Evolutionary conservation across 2,113 vertebrate species (phyloP).

Genomic region (Pedionomus torquatus): DNA sequence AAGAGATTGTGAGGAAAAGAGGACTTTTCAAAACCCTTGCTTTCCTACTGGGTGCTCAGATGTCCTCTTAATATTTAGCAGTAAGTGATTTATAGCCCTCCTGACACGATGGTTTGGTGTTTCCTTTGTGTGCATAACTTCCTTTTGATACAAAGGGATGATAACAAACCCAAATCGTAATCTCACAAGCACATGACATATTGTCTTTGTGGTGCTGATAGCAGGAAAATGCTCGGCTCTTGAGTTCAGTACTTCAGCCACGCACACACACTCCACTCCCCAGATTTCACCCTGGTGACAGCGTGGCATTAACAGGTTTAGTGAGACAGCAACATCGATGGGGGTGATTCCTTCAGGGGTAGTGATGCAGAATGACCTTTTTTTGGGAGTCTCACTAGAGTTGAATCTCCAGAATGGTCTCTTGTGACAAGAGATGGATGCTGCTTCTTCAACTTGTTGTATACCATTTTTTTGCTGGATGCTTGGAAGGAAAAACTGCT

Average conservation of each 20-base stretch:
- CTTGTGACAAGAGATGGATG: neutral
- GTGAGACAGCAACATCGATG: neutral
- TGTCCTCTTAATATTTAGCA: neutral
- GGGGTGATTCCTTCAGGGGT: neutral
- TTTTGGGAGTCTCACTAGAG: neutral
- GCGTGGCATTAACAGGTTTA: neutral
- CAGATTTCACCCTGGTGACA: neutral
- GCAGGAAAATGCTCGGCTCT: constrained; percentile 2
- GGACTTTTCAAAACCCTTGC: neutral
- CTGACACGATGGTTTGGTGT: constrained; percentile 40
- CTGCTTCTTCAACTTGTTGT: neutral
- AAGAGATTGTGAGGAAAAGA: neutral
- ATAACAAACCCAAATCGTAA: constrained; percentile 42
- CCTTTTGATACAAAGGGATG: constrained; percentile 35
- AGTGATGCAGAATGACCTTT: neutral
- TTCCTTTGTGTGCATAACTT: constrained; percentile 54
- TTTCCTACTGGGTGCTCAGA: neutral
- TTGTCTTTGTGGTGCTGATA: neutral
- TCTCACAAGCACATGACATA: constrained; percentile 23
- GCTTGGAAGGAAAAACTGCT: neutral
- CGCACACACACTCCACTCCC: neutral
- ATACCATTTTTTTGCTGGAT: neutral
- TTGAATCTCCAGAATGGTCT: neutral
- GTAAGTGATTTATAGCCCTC: constrained; percentile 36
- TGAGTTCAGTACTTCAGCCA: neutral